These are phyloP conservation scores for Mystacornis crossleyi DNA, from an alignment of 2,113 vertebrate genomes.

Conservation along the genomic window DNA sequence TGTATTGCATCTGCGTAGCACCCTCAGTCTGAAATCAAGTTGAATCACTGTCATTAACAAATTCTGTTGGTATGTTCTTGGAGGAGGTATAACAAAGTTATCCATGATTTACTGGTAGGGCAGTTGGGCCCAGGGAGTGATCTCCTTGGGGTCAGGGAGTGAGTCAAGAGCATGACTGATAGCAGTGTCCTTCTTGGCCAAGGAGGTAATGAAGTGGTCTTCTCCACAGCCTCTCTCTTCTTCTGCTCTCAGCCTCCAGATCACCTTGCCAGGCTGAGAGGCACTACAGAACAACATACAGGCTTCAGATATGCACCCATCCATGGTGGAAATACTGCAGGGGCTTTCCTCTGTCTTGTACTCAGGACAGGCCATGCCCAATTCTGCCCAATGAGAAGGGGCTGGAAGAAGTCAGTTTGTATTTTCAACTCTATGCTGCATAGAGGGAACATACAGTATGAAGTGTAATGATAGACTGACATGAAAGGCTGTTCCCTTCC, in stretches of 20 bases:
- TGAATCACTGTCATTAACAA: background rate
- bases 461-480: background rate
- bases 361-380: background rate
- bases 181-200: background rate
- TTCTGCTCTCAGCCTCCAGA: background rate
- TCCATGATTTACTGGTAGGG: background rate
- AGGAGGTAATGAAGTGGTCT: background rate
- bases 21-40: background rate
- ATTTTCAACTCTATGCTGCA: background rate
- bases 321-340: rapidly evolving
- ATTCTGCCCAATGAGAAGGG: background rate
- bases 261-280: background rate
- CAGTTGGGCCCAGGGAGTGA: background rate
- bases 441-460: background rate
- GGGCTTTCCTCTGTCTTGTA: background rate
- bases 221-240: background rate
- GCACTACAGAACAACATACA: background rate
- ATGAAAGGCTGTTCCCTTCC: conserved; percentile 24
- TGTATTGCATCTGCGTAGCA: background rate
- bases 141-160: background rate
- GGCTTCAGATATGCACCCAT: background rate
- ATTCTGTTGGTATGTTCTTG: background rate
- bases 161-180: background rate
- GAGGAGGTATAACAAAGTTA: background rate
- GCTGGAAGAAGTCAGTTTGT: background rate